Base-by-base conservation (phyloP, 2,888 invertebrate species). In the Nebria brevicollis region DNA sequence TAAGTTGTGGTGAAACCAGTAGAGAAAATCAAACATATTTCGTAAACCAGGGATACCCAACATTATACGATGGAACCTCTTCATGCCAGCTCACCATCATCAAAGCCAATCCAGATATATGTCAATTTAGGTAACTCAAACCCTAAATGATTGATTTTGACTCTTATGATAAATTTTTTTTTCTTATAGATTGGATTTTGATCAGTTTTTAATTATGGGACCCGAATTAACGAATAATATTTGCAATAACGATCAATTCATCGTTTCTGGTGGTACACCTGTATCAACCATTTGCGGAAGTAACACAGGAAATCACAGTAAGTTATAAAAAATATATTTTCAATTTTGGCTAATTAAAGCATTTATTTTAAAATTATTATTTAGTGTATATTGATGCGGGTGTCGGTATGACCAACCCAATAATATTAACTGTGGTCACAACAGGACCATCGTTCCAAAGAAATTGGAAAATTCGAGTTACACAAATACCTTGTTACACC, bases 301-400 rank as follows among this genome's bases (percentile, higher is more conserved):
- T 75, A 96, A 95, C 85, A 93, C 93, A 64, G 96, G 95, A 20
- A 95, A 94, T 88, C 97, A 97, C 88, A 94, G 96, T 96, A 89
- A 89, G 91, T 87, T 77, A 72, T 43, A n/a, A 75, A 65, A 65
- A 64, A 25, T 3, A 75, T 75, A 11, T n/a, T 0, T 20, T 25
- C 13, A 25, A n/a, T 10, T 0, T 15, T 72, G 72, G 20, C 11
- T 5, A 20, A 25, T 70, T 65, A 15, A n/a, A 70, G 5, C 11
- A 70, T 20, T 20, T 20, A 20, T 20, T 20, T 20, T 72, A 26
- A 20, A 72, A 11, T 11, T 66, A 15, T 77, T 87, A 20, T 89
- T 77, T 87, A 96, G 96, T 97, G 94, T 96, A 96, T 87, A 91
- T 97, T 54, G 95, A 96, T 85, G 95, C 95, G 0, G 96, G 96